Percentiles rank a stretch among this genome's conserved stretches.
phyloP scores from a whole-genome alignment of 2,888 invertebrate species.

The Coleophora flavipennella region DNA sequence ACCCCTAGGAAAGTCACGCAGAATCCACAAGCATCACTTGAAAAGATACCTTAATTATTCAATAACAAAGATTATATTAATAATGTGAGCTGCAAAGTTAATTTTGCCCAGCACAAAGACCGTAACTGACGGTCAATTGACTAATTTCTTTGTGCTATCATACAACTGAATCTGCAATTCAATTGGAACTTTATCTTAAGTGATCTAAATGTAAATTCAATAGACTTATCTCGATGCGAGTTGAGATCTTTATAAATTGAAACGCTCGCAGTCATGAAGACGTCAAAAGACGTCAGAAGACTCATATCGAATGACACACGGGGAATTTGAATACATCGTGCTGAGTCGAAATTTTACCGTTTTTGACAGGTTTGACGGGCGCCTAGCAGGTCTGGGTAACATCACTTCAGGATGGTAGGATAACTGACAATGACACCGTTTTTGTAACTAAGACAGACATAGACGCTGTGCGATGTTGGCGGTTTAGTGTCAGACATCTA shows the following conservation, averaged over 20 bases:
- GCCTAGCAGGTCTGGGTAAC: slow-evolving; percentile 25
- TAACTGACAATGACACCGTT: slow-evolving; percentile 33
- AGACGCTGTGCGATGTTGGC: too few relatives aligned
- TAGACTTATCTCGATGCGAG: slow-evolving; percentile 1
- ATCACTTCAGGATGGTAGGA: slow-evolving; percentile 14
- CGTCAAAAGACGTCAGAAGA: slow-evolving; percentile 36
- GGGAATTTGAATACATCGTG: slow-evolving; percentile 57
- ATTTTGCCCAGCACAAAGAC: slow-evolving; percentile 18
- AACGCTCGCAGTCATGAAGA: slow-evolving; percentile 44
- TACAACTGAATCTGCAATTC: background rate
- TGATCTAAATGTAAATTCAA: slow-evolving; percentile 18
- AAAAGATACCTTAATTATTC: slow-evolving; percentile 19
- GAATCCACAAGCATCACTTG: slow-evolving; percentile 6
- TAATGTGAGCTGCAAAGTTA: slow-evolving; percentile 10
- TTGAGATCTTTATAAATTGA: slow-evolving; percentile 22
- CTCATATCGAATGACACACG: slow-evolving; percentile 58
- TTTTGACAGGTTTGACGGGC: slow-evolving; percentile 50
- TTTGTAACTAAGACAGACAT: slow-evolving; percentile 23
- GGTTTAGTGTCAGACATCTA: background rate
- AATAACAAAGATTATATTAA: slow-evolving; percentile 19
- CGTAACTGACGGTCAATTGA: slow-evolving; percentile 56
- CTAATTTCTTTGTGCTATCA: slow-evolving; percentile 48
- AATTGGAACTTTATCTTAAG: slow-evolving; percentile 9
- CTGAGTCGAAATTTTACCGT: slow-evolving; percentile 61
- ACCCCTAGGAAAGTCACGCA: slow-evolving; percentile 33